phyloP scores from a whole-genome alignment of 2,797 vertebrate genomes.

The Okamejei kenojei region DNA sequence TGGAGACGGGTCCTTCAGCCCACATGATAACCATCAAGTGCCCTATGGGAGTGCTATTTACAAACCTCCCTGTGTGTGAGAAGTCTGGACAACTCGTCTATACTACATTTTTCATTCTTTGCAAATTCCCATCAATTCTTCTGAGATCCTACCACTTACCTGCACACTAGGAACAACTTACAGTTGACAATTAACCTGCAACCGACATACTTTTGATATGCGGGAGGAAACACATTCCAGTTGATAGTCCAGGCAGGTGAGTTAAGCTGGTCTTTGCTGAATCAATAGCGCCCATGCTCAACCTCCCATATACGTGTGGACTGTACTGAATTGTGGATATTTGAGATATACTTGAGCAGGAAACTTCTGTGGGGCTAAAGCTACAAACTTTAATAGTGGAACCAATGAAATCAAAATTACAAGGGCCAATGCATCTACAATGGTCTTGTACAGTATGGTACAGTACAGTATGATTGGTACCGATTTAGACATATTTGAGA shows the following conservation, averaged over 20 bases:
- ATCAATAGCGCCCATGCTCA: neutral
- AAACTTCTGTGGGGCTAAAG: neutral
- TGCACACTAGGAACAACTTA: too few species aligned
- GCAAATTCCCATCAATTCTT: too few species aligned
- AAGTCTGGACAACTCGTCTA: too few species aligned
- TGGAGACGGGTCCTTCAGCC: too few species aligned
- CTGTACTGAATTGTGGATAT: neutral
- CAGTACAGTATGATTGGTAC: neutral
- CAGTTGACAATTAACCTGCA: too few species aligned
- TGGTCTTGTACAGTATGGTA: neutral
- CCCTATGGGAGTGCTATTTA: too few species aligned
- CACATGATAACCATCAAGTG: too few species aligned
- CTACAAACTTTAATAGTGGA: neutral
- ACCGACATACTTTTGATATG: too few species aligned
- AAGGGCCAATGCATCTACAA: neutral
- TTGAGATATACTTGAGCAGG: neutral
- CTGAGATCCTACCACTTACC: too few species aligned
- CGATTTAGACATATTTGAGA: neutral
- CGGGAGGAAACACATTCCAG: neutral
- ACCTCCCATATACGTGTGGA: neutral
- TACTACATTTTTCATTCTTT: too few species aligned
- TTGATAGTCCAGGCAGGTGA: neutral
- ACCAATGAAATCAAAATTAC: neutral
- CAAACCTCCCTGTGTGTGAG: too few species aligned
- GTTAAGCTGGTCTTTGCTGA: neutral